Percentiles rank a stretch among this genome's conserved stretches.
Conservation (phyloP, 92 coral and sea anemone genomes). For the Epizoanthus illoricatus region DNA sequence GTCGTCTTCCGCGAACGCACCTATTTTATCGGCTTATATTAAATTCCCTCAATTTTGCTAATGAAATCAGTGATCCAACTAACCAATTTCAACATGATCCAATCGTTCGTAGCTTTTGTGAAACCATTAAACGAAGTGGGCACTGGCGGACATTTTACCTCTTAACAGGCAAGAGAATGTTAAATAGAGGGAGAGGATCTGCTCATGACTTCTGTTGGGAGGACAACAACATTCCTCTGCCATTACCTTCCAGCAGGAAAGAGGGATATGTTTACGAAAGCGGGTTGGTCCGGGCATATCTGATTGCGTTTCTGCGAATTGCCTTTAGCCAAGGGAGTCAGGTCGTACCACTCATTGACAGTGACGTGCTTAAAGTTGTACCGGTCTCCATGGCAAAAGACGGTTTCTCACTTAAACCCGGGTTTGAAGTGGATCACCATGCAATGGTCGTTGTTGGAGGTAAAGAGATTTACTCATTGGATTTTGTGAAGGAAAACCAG, state of each 20-base stretch:
- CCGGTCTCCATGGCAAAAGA: slow-evolving; percentile 44
- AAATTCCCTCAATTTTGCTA: no score
- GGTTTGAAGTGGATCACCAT: slow-evolving; percentile 42
- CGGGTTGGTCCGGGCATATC: slow-evolving; percentile 39
- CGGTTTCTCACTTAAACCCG: slow-evolving; percentile 40
- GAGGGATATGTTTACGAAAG: slow-evolving; percentile 42
- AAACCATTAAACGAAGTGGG: background rate
- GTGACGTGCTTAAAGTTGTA: slow-evolving; percentile 28
- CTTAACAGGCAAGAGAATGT: slow-evolving; percentile 10
- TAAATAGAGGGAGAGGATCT: slow-evolving; percentile 36
- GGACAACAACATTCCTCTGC: slow-evolving; percentile 40
- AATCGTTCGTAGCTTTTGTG: background rate
- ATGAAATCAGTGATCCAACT: background rate
- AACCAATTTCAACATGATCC: background rate
- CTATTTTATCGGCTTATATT: slow-evolving; percentile 33
- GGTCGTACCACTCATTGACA: slow-evolving; percentile 33
- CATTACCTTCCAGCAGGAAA: slow-evolving; percentile 28
- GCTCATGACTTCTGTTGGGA: slow-evolving; percentile 44
- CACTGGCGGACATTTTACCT: background rate
- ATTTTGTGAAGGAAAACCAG: no score
- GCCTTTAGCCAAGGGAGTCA: slow-evolving; percentile 50
- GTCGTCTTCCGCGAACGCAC: slow-evolving; percentile 36
- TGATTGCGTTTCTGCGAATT: slow-evolving; percentile 35
- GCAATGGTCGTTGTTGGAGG: slow-evolving; percentile 47
- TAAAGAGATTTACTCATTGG: slow-evolving; percentile 40